Conservation (phyloP, 37 sponge, comb jelly and placozoan genomes). For the Axinella damicornis region DNA sequence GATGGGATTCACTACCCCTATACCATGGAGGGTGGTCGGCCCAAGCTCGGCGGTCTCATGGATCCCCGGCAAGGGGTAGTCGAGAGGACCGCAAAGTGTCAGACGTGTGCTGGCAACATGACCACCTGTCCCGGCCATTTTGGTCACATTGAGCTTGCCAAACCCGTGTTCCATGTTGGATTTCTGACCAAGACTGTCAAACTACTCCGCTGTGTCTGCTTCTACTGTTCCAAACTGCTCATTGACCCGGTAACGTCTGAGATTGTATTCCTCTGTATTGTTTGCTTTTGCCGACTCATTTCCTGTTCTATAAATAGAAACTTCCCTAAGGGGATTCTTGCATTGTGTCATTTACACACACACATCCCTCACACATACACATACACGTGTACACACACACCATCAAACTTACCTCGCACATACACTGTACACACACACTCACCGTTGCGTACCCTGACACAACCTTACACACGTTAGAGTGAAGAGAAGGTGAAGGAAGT, state of each 20-base stretch:
- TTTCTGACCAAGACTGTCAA: conserved; percentile 89
- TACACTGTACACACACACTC: conserved; percentile 8
- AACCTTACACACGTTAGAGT: conserved; percentile 50
- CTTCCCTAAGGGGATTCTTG: too few relatives aligned
- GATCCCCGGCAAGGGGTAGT: conserved; percentile 98
- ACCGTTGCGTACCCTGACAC: not conserved
- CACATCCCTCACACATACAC: too few relatives aligned
- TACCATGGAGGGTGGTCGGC: conserved; percentile 96
- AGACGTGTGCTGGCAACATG: conserved; percentile 99
- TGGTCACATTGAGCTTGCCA: conserved; percentile 99
- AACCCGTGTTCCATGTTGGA: conserved; percentile 97
- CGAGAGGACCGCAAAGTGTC: conserved; percentile 89
- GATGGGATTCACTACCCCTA: conserved; percentile 97
- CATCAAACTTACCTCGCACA: not conserved
- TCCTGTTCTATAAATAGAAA: too few relatives aligned
- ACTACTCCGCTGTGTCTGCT: conserved; percentile 96
- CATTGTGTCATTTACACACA: too few relatives aligned
- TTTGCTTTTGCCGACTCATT: too few relatives aligned
- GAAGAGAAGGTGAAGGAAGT: conserved; percentile 92
- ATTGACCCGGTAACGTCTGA: conserved; percentile 84
- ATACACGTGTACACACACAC: not conserved
- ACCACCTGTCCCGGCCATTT: conserved; percentile 98
- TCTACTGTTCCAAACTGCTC: conserved; percentile 94
- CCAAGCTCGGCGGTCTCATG: conserved; percentile 96
- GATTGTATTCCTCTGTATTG: too few relatives aligned